A percentile compares a stretch with the other conserved stretches of the same genome.
Evolutionary conservation across 2,113 vertebrate genomes (phyloP).

Genomic region (Rhinopomastus cyanomelas): DNA sequence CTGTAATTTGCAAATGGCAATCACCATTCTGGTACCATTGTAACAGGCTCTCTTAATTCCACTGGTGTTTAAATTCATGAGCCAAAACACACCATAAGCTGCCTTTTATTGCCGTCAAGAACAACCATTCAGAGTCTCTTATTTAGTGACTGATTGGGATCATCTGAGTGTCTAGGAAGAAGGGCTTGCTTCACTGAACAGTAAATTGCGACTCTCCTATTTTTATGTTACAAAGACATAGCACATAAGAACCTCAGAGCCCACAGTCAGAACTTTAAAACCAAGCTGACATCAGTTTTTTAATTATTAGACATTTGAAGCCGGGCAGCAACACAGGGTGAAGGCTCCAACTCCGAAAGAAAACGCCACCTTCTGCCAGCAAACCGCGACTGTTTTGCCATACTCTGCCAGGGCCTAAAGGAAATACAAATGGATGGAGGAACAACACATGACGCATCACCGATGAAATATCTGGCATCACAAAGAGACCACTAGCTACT

Average conservation of each 20-base stretch:
- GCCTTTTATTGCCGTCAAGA: conserved; percentile 27
- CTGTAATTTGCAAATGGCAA: conserved; percentile 41
- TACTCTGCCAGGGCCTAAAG: neutral
- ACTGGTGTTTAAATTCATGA: conserved; percentile 30
- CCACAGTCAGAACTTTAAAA: neutral
- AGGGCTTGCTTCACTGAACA: neutral
- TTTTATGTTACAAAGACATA: neutral
- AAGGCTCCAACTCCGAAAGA: neutral
- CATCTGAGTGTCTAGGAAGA: neutral
- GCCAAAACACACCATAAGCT: conserved; percentile 30
- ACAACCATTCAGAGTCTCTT: neutral
- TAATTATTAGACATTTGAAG: conserved; percentile 8
- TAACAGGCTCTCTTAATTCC: conserved; percentile 40
- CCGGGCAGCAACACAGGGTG: neutral
- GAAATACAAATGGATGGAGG: neutral
- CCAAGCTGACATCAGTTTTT: neutral
- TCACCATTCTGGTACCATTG: neutral
- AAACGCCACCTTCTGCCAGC: conserved; percentile 6
- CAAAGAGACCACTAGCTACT: neutral
- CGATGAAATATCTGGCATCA: neutral
- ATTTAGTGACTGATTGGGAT: neutral
- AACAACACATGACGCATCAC: neutral
- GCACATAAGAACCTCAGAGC: neutral
- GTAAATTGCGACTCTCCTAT: neutral
- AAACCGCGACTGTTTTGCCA: neutral